These are phyloP conservation scores for Nanorana parkeri DNA, from an alignment of 2,113 vertebrate species.

Conservation along the genomic window DNA sequence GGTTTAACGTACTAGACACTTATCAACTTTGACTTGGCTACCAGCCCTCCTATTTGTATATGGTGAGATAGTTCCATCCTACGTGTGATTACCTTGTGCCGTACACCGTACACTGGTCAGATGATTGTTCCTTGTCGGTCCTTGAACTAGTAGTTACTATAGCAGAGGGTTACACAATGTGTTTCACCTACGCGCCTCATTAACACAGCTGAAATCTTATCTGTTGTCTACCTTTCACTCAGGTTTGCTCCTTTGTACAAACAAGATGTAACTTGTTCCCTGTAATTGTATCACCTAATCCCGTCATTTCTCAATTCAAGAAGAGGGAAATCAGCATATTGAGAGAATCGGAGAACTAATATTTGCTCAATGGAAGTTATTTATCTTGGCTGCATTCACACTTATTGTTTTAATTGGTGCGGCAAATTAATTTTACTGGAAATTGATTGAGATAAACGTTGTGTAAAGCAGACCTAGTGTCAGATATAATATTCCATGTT, in stretches of 20 bases:
- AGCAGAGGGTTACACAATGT: too few species aligned
- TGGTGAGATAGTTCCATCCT: too few species aligned
- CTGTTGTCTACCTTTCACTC: neutral
- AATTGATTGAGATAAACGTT: too few species aligned
- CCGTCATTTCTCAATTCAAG: neutral
- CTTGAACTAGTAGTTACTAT: neutral
- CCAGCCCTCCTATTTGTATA: too few species aligned
- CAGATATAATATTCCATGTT: too few species aligned
- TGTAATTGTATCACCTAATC: conserved; percentile 3
- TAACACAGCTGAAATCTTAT: neutral
- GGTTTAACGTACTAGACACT: too few species aligned
- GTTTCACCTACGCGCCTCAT: neutral
- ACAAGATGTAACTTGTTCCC: conserved; percentile 6
- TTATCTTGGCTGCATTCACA: neutral
- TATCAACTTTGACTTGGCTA: too few species aligned
- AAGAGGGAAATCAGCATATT: too few species aligned
- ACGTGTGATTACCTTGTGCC: neutral
- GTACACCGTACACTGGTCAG: too few species aligned
- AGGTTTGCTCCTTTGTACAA: neutral
- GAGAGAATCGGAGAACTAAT: neutral
- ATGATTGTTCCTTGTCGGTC: neutral
- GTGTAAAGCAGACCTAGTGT: too few species aligned
- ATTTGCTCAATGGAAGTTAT: neutral
- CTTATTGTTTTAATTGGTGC: too few species aligned
- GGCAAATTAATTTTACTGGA: too few species aligned